These are phyloP conservation scores for Pelvicachromis taeniatus DNA, from an alignment of 2,113 vertebrate species.

Conservation along the genomic window DNA sequence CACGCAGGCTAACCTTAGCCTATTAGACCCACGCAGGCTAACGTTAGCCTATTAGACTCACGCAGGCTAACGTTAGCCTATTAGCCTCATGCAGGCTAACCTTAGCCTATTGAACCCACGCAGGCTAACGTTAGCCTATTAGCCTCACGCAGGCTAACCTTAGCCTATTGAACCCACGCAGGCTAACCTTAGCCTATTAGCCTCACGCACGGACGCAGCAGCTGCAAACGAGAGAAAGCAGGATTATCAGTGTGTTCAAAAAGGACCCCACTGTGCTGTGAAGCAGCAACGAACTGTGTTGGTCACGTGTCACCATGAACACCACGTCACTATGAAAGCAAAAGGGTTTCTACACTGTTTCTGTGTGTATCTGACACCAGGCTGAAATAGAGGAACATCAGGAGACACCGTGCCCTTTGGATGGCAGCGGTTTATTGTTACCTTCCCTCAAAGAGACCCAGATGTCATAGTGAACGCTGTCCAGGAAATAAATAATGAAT, in stretches of 20 bases:
- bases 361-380: neutral
- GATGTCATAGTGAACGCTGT: neutral
- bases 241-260: rapidly evolving
- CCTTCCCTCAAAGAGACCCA: neutral
- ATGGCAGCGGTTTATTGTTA: neutral
- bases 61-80: too few species aligned
- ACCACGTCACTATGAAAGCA: neutral
- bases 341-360: neutral
- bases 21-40: rapidly evolving
- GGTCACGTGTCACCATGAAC: neutral
- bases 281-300: neutral
- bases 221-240: neutral
- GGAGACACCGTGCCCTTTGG: neutral
- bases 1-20: too few species aligned
- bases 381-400: neutral
- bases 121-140: too few species aligned
- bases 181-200: too few species aligned
- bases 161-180: too few species aligned
- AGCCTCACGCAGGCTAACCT: rapidly evolving
- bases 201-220: rapidly evolving
- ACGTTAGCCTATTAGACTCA: too few species aligned
- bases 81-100: rapidly evolving
- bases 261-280: neutral
- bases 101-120: too few species aligned
- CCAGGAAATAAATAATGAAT: neutral